Evolutionary conservation across 2,113 vertebrate genomes (phyloP), one percentile per base, ranked within the genome.

Genomic region (Ictalurus furcatus): DNA sequence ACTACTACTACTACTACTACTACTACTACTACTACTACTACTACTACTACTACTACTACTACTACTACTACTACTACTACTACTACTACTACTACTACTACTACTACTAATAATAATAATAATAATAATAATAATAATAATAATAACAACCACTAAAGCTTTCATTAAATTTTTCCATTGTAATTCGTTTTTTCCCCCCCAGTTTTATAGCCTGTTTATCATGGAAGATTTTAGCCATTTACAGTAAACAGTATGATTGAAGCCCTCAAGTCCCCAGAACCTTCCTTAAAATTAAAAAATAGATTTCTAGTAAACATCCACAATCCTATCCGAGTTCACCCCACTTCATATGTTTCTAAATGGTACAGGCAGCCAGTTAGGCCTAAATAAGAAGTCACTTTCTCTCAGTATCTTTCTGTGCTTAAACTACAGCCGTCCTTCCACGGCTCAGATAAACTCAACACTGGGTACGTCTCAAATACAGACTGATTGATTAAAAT

Each of bases 391-490:
- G n/a, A 28, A 34, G 12, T 11, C 19, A 74, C 52, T 65, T 67
- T 87, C 52, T 84, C 19, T 59, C 61, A 37, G 86, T 48, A 69
- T 21, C 61, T 34, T 19, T 30, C 59, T 54, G 34, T 28, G 21
- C 6, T 74, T 86, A 88, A 83, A 74, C 80, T 63, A 61, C 34
- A 28, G 73, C 34, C 34, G 84, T 88, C 84, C 74, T 71, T 61
- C 21, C 59, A 79, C 59, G 37, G 8, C 85, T 61, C 58, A 88
- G 87, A 88, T 84, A 25, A 84, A 61, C 12, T 61, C 78, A 73
- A 84, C 79, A 84, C 87, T 87, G 34, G 74, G 65, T 23, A 21
- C 37, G 12, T 76, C 74, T 82, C 61, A 52, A 52, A 89, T 19
- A 3, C 67, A 88, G 4, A 17, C n/a, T 34, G n/a, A 28, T 28